Percentiles rank a stretch among this genome's conserved stretches.
Evolutionary conservation across 2,113 vertebrate genomes (phyloP).

Genomic region (Oreochromis aureus): DNA sequence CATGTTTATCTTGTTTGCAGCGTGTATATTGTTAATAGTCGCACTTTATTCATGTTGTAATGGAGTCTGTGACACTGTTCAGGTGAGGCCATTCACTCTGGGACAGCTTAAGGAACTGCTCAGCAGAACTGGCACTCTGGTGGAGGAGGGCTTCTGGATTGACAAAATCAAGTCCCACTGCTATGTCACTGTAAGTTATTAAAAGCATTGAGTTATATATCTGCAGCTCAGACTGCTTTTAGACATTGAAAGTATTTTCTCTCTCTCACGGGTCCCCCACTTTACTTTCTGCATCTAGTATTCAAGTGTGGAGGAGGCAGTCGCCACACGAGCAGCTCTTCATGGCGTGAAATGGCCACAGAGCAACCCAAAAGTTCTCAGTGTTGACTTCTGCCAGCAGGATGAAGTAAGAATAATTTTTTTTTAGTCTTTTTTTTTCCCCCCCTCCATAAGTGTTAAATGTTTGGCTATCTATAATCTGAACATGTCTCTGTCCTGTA

Average conservation of each 20-base stretch:
- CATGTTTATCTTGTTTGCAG: neutral
- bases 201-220: neutral
- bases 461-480: neutral
- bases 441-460: neutral
- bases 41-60: neutral
- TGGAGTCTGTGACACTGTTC: neutral
- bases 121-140: slow-evolving; percentile 79
- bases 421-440: neutral
- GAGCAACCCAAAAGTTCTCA: slow-evolving; percentile 88
- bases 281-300: slow-evolving; percentile 68
- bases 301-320: slow-evolving; percentile 80
- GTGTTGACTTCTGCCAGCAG: slow-evolving; percentile 86
- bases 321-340: slow-evolving; percentile 80
- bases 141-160: slow-evolving; percentile 90
- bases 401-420: slow-evolving; percentile 77
- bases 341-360: slow-evolving; percentile 92
- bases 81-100: slow-evolving; percentile 90
- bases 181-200: slow-evolving; percentile 81
- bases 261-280: neutral
- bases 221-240: neutral
- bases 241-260: neutral
- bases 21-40: neutral
- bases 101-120: slow-evolving; percentile 88
- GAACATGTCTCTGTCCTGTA: slow-evolving; percentile 22
- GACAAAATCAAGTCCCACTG: slow-evolving; percentile 94